Base-by-base conservation (phyloP, 2,113 vertebrate genomes). In the Callorhinus ursinus region DNA sequence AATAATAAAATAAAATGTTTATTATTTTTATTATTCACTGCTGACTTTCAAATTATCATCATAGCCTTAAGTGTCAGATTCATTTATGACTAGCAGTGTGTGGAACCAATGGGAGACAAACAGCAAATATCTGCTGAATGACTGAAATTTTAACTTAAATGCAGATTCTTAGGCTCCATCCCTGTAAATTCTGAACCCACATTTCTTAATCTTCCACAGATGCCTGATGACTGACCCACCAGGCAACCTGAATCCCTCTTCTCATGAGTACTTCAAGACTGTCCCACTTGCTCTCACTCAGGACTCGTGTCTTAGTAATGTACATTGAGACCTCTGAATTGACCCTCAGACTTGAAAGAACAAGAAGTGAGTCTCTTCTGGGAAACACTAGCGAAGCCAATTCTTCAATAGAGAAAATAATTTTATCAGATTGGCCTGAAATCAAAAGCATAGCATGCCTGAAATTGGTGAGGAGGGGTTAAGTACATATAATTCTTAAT, bases 401-500 rank as follows among this genome's bases (percentile, higher is more conserved):
- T 65, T 89, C 53, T 87, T 93, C 28, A 83, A 36, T 16, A 90
- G 26, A 89, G 36, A 88, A 94, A 88, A 93, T 22, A 42, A 63
- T 67, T 84, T 95, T 51, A 92, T 26, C 71, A 76, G 49, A 92
- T 1, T 80, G 36, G 22, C 10, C 42, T n/a, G 39, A 15, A 83
- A 80, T n/a, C 31, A 51, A 49, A 95, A 33, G 14, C 21, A 86
- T 0, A 81, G 36, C 12, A 61, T 63, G 33, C 13, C 51, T 55
- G 19, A 87, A 88, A 83, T 42, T 79, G 49, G 80, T 63, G 14
- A 91, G 28, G 46, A 59, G 33, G 9, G 22, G 5, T 85, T 79
- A 89, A 90, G 61, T 55, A 90, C 7, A 83, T 15, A 79, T 9
- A 94, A 88, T 81, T 88, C 80, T 94, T 88, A 85, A 72, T 55